Evolutionary conservation across 2,888 invertebrate species (phyloP).

Genomic region (Arctia plantaginis): DNA sequence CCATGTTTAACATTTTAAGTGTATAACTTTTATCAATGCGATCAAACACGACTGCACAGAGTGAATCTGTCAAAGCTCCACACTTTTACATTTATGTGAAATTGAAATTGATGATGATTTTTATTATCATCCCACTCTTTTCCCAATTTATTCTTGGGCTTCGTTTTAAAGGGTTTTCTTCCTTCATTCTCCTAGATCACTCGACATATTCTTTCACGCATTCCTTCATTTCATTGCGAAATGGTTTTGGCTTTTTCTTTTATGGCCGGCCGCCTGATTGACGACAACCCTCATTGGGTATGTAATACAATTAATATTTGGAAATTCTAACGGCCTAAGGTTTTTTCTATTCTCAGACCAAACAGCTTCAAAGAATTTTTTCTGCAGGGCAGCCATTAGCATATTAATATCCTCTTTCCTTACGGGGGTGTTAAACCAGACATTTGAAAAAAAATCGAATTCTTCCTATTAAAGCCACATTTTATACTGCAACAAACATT

Average conservation of each 20-base stretch:
- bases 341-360: neutral
- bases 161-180: neutral
- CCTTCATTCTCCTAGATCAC: neutral
- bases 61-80: too few species aligned
- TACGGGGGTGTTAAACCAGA: too few species aligned
- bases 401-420: neutral
- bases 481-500: neutral
- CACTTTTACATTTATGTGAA: too few species aligned
- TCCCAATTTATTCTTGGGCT: neutral
- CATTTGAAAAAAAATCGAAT: neutral
- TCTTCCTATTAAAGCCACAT: neutral
- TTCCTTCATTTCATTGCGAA: neutral
- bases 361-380: neutral
- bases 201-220: neutral
- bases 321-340: neutral
- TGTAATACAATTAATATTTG: too few species aligned
- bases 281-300: too few species aligned
- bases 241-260: too few species aligned
- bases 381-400: neutral
- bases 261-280: too few species aligned
- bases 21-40: too few species aligned
- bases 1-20: too few species aligned
- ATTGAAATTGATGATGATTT: too few species aligned
- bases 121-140: neutral
- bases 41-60: too few species aligned